Percentiles rank a stretch among this genome's conserved stretches.
Conservation (phyloP, 1,140 invertebrate species). For the Apis cerana region DNA sequence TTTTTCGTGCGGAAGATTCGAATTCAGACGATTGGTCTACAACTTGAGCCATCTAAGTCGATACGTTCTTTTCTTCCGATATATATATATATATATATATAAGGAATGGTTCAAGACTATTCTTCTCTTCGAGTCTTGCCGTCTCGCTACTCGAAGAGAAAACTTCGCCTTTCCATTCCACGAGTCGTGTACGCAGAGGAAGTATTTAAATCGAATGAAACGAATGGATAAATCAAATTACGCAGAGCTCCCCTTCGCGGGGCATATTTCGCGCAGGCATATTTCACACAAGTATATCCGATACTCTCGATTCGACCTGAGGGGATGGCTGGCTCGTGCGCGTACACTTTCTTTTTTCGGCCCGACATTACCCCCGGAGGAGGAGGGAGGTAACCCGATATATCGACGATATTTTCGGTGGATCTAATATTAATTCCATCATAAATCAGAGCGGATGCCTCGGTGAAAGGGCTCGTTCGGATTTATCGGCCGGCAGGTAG, state of each 20-base stretch:
- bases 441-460: constrained; percentile 61
- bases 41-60: constrained; percentile 16
- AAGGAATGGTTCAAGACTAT: constrained; percentile 2
- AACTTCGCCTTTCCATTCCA: neutral
- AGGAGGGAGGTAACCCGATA: constrained; percentile 48
- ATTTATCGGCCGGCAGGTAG: constrained; percentile 69
- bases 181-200: neutral
- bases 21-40: constrained; percentile 6
- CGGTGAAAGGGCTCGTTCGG: constrained; percentile 60
- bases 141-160: no score
- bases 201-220: constrained; percentile 15
- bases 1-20: neutral
- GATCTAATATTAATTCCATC: constrained; percentile 63
- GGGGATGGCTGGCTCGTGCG: neutral
- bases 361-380: neutral
- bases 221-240: constrained; percentile 16
- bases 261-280: constrained; percentile 25
- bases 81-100: no score
- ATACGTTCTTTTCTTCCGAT: neutral
- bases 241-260: neutral
- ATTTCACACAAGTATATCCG: neutral
- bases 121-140: neutral
- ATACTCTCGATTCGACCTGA: constrained; percentile 3
- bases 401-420: constrained; percentile 57
- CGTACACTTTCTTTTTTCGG: neutral